Conservation (phyloP, 2,888 invertebrate genomes). For the Tineola bisselliella region DNA sequence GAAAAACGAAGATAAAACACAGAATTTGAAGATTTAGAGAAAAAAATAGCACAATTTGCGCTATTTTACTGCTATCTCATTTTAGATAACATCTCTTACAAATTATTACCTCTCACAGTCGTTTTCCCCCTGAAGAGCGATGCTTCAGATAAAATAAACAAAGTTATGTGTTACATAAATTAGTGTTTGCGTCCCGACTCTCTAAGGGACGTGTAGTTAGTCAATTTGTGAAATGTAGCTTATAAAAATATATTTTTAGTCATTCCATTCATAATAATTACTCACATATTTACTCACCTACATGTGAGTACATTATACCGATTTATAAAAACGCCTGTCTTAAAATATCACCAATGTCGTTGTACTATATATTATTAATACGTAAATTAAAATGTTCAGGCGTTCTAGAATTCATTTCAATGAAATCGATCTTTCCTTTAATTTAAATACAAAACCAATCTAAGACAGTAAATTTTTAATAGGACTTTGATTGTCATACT, state of each 20-base stretch:
- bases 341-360: background rate
- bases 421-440: background rate
- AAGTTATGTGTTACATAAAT: background rate
- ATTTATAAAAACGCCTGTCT: background rate
- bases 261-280: too few species aligned
- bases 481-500: background rate
- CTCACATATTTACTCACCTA: too few species aligned
- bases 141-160: slow-evolving; percentile 4
- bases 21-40: background rate
- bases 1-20: background rate
- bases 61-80: slow-evolving; percentile 53
- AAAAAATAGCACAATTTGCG: slow-evolving; percentile 49
- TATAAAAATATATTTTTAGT: background rate
- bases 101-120: slow-evolving; percentile 42
- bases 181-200: background rate
- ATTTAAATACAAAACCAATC: background rate
- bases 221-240: background rate
- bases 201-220: background rate
- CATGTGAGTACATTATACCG: too few species aligned
- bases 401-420: background rate
- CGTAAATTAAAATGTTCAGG: background rate
- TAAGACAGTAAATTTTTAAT: background rate
- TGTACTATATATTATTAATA: background rate
- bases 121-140: slow-evolving; percentile 2
- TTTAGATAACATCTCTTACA: slow-evolving; percentile 36